Evolutionary conservation across 2,113 vertebrate genomes (phyloP), one percentile per base, ranked within the genome.

Genomic region (Pongo abelii): DNA sequence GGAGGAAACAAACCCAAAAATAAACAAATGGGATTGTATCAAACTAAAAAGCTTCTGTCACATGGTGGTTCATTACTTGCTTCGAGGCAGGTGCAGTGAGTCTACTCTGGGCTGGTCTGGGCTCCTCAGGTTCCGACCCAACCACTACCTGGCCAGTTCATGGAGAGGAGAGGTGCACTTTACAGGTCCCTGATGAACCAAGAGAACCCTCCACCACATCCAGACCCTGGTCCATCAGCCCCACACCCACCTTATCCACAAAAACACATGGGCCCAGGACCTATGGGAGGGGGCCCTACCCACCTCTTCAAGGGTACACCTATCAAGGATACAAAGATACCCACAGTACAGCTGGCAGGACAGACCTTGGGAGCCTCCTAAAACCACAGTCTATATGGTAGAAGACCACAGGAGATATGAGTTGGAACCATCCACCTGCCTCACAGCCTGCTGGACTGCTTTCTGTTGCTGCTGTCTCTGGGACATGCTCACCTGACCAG

Each of bases 401-500:
- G 99, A 99, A 98, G 99, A 99, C 97, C 99, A 99, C 98, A 99
- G 99, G 97, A 64, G 61, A 64, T 98, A 99, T 32, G 99, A 99
- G 90, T 84, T 99, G 81, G 98, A 99, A 2, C 98, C 98, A 78
- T 99, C 99, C 61, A 98, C 99, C 81, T 99, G 99, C 98, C 99
- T 99, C 98, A 99, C 99, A 0, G 99, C 99, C 22, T 99, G 99
- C 98, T 99, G 99, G 99, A 99, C 99, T 5, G 99, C 99, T 7
- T 99, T 99, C 88, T 99, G 99, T 98, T 99, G 99, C 98, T 99
- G 99, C 98, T 99, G 99, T 97, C 99, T 99, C 75, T 99, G 99
- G 99, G 99, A 99, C 98, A 99, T 99, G 99, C 98, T 99, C 97
- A 99, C 99, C 98, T 99, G 98, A 86, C 38, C 38, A 18, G 38